Percentiles rank a stretch among this genome's conserved stretches.
Conservation (phyloP, 2,113 vertebrate species). For the Muscicapa adusta region DNA sequence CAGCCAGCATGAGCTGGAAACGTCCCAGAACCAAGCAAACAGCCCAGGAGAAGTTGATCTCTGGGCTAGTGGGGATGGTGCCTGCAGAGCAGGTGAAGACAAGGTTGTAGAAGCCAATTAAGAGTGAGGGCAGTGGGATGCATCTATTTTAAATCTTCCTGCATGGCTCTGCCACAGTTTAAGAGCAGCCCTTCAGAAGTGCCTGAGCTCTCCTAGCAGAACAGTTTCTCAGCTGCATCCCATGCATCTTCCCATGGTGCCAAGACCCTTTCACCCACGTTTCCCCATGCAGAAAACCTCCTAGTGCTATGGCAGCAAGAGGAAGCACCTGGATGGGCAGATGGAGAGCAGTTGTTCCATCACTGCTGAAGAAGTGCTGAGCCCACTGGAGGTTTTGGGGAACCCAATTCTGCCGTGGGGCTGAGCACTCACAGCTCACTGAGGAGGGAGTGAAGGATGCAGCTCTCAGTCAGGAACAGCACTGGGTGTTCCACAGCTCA, state of each 20-base stretch:
- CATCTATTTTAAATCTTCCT: neutral
- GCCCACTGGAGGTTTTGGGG: rapidly evolving
- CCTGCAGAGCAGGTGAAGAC: neutral
- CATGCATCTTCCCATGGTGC: neutral
- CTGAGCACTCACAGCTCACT: neutral
- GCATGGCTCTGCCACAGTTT: neutral
- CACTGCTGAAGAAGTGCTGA: neutral
- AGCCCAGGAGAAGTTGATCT: neutral
- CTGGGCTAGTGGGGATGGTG: neutral
- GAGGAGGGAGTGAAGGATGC: neutral
- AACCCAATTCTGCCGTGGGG: neutral
- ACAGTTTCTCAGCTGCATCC: neutral
- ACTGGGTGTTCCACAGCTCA: neutral
- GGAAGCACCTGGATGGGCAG: neutral
- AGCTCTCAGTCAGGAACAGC: neutral
- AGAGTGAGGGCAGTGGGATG: neutral
- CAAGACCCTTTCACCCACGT: neutral
- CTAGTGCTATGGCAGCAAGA: neutral
- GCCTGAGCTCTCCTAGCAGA: neutral
- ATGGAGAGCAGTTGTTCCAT: neutral
- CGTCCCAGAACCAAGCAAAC: neutral
- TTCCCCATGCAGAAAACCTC: neutral
- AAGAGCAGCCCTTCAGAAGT: neutral
- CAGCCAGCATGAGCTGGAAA: neutral
- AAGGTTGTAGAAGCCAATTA: neutral